These are phyloP conservation scores for Cyprinella venusta DNA, from an alignment of 2,797 vertebrate species.

Conservation along the genomic window DNA sequence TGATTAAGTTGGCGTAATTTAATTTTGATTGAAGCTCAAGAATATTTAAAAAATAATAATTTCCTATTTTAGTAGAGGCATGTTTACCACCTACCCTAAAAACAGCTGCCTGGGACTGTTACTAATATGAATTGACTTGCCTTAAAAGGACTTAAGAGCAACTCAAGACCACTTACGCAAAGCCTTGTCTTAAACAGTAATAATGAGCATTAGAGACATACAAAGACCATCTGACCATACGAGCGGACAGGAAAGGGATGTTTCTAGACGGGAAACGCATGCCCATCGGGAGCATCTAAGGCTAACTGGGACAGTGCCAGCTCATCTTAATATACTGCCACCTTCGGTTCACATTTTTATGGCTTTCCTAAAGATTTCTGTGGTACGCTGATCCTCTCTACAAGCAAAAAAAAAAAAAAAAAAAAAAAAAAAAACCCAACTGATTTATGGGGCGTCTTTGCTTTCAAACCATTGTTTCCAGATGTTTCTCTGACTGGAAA, in stretches of 20 bases:
- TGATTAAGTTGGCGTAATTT: not conserved
- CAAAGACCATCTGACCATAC: not conserved
- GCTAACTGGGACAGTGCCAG: conserved; percentile 45
- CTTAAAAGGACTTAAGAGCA: conserved; percentile 1
- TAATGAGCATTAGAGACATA: conserved; percentile 12
- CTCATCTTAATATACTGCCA: conserved; percentile 59
- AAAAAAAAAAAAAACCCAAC: conserved; percentile 34
- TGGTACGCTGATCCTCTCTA: conserved; percentile 59
- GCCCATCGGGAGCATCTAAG: conserved; percentile 39
- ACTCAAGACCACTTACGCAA: not conserved
- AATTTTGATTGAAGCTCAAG: not conserved
- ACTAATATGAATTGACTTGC: not conserved
- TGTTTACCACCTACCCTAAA: not conserved
- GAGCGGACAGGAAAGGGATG: conserved; percentile 11
- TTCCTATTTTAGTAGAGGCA: not conserved
- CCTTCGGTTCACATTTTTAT: conserved; percentile 59
- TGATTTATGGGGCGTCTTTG: conserved; percentile 61
- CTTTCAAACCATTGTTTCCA: conserved; percentile 67
- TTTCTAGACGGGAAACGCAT: conserved; percentile 27
- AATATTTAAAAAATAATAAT: not conserved
- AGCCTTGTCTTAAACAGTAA: not conserved
- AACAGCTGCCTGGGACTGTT: not conserved
- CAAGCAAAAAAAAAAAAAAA: conserved; percentile 47
- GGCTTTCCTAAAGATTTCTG: conserved; percentile 61
- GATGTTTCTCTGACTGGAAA: conserved; percentile 59